phyloP scores from a whole-genome alignment of 1,140 invertebrate species.

The Achroia grisella region DNA sequence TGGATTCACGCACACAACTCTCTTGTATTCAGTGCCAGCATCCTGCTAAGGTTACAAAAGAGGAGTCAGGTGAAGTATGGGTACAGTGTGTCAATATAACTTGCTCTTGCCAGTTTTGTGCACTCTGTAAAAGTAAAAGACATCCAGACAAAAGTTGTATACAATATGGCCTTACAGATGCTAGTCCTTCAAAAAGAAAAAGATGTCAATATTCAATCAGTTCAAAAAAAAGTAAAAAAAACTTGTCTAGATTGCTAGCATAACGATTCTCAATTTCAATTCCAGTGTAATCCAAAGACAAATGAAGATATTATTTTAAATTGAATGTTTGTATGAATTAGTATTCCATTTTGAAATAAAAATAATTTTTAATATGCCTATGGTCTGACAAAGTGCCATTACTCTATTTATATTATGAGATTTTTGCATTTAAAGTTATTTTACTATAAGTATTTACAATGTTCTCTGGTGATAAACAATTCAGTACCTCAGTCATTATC shows the following conservation, averaged over 20 bases:
- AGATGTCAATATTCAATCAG: conserved; percentile 44
- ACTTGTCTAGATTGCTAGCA: conserved; percentile 46
- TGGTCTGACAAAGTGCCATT: conserved; percentile 23
- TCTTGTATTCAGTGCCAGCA: conserved; percentile 53
- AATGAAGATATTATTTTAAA: neutral
- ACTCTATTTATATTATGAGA: conserved; percentile 12
- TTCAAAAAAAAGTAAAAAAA: conserved; percentile 59
- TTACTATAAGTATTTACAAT: neutral
- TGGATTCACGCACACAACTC: conserved; percentile 46
- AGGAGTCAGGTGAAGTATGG: conserved; percentile 57
- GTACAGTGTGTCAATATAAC: conserved; percentile 46
- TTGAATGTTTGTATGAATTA: conserved; percentile 23
- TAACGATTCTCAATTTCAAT: neutral
- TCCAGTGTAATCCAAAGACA: neutral
- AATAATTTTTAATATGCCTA: conserved; percentile 10
- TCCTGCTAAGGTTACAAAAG: conserved; percentile 56
- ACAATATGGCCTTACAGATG: conserved; percentile 54
- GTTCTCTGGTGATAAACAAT: conserved; percentile 1
- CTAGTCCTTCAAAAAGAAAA: conserved; percentile 67
- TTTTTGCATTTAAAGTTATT: neutral
- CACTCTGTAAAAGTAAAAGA: conserved; percentile 45
- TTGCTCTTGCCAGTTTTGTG: conserved; percentile 61
- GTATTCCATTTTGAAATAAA: conserved; percentile 25
- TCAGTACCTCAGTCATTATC: neutral
- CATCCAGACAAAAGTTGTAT: conserved; percentile 52